Base-by-base conservation (phyloP, 2,113 vertebrate species). In the Lampris incognitus region DNA sequence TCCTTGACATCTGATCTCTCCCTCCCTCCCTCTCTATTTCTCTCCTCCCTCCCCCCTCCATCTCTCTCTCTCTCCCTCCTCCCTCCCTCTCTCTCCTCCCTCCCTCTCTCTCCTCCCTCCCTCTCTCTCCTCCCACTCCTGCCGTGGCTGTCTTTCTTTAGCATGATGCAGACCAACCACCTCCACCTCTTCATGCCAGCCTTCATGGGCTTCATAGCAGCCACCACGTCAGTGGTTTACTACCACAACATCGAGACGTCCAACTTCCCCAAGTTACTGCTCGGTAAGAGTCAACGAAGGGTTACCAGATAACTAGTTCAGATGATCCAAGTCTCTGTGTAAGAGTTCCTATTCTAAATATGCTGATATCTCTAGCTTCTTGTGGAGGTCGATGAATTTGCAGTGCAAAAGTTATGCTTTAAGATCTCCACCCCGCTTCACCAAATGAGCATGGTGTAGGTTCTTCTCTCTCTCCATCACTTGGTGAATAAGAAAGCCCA, bases 161-260 rank as follows among this genome's bases (percentile, higher is more conserved):
- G 97, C 56, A 74, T 88, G 57, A 95, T 95, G 93, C 59, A 59
- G 0, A 95, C 96, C 1, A 89, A 94, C 13, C 97, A 98, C 67
- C 93, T 98, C 11, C 97, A 98, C 54, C 96, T 99, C 61, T 99
- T 97, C 90, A 92, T 99, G 85, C 97, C 98, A 0, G 97, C 98
- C 0, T 94, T 98, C 68, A 98, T 99, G 94, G 98, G 98, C 10
- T 99, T 99, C 82, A 93, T 99, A 11, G 97, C 98, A 51, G 97
- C 96, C 0, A 98, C 96, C 0, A 98, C 98, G 0, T 98, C 98
- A 1, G 97, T 99, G 57, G 97, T 99, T 5, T 99, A 99, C 83
- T 99, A 99, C 66, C 98, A 99, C 88, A 99, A 99, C 76, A 99
- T 99, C 4, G 97, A 99, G 92, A 99, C 98, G 1, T 99, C 98